Evolutionary conservation across 92 coral and sea anemone species (phyloP).

Genomic region (Hydrozoanthus gracilis): DNA sequence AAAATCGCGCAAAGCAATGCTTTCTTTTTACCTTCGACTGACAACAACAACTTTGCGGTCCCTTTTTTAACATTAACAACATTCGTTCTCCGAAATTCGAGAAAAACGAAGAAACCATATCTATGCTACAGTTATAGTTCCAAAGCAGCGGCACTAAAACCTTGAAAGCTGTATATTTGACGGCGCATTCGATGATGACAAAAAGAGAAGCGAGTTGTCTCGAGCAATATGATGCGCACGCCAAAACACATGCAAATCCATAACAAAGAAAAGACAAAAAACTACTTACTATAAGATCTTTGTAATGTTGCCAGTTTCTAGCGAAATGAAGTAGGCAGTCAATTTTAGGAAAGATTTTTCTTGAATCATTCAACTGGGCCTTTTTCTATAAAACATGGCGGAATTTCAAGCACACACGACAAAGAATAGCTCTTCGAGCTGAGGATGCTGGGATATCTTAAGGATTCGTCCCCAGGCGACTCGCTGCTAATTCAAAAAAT

Average conservation of each 20-base stretch:
- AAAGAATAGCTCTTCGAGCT: background rate
- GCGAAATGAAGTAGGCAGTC: background rate
- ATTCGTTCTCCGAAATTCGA: too few relatives aligned
- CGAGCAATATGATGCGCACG: background rate
- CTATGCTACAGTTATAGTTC: too few relatives aligned
- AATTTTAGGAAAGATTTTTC: background rate
- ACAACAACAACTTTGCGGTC: too few relatives aligned
- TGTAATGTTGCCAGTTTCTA: background rate
- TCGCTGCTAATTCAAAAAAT: too few relatives aligned
- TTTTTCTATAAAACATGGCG: conserved; percentile 1
- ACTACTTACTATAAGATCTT: conserved; percentile 6
- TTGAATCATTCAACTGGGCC: background rate
- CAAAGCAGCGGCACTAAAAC: too few relatives aligned
- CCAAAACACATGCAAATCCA: background rate
- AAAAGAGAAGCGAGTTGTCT: background rate
- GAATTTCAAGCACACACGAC: background rate
- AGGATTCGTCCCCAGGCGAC: background rate
- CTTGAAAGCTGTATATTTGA: too few relatives aligned
- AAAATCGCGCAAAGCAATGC: too few relatives aligned
- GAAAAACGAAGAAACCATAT: too few relatives aligned
- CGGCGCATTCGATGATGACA: background rate
- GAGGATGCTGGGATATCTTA: background rate
- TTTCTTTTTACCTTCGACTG: too few relatives aligned
- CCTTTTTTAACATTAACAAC: too few relatives aligned
- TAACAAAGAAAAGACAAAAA: background rate